Evolutionary conservation across 2,797 vertebrate genomes (phyloP), one percentile per base, ranked within the genome.

Genomic region (Antennarius maculatus): DNA sequence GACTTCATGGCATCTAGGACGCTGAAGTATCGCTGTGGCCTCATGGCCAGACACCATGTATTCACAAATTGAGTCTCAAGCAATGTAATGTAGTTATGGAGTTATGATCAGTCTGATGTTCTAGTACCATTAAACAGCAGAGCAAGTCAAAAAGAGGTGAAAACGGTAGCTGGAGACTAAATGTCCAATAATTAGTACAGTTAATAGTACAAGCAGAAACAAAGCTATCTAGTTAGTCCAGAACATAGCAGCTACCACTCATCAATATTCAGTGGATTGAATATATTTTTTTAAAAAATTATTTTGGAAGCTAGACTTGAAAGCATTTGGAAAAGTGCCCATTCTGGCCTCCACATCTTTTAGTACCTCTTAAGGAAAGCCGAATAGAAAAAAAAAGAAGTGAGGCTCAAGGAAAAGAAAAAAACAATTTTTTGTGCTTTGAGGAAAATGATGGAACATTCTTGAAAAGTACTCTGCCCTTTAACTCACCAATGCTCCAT

Each of bases 401-500:
- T 62, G 41, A 69, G 60, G 27, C 59, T 66, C 16, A 76, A 53
- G 55, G 41, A 67, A 68, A 76, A 39, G 31, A 69, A 53, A 27
- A 37, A 68, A 50, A 34, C 7, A 34, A 5, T 34, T 64, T 77
- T 80, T 23, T 28, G 5, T 42, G 17, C 71, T 71, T 57, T 57
- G 39, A 70, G 59, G 69, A 17, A 69, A 81, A 66, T 23, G 13
- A 84, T 64, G 43, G 50, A 76, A 71, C 54, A 67, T 76, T 80
- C 48, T 64, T 74, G 50, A 73, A 79, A 81, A 73, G 50, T 42
- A 31, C 17, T 67, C 43, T 45, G 61, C 79, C 81, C 85, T 86
- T 88, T 76, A 87, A 85, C 79, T 55, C 69, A 37, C 74, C 67
- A 57, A 18, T 58, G 58, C 72, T 79, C 72, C 15, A 17, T 67